phyloP scores from a whole-genome alignment of 2,113 vertebrate genomes.

The Saimiri boliviensis region DNA sequence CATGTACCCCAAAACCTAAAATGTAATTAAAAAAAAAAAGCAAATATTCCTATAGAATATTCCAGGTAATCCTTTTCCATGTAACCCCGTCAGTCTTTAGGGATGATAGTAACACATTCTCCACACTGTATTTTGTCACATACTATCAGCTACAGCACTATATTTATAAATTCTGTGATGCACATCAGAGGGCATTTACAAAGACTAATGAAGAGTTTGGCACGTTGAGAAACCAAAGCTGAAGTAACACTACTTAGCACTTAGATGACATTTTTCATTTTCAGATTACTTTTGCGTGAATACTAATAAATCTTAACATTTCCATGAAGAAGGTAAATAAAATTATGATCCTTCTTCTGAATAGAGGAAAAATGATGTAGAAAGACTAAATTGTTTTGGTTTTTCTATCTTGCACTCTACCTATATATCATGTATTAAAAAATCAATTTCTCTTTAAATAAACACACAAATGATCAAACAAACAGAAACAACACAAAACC shows the following conservation, averaged over 20 bases:
- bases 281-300: conserved; percentile 43
- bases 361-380: conserved; percentile 26
- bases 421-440: neutral
- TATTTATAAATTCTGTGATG: conserved; percentile 41
- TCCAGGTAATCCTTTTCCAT: neutral
- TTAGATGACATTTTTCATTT: conserved; percentile 48
- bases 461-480: neutral
- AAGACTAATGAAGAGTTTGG: conserved; percentile 49
- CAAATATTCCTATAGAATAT: neutral
- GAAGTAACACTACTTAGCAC: conserved; percentile 31
- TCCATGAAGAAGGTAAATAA: conserved; percentile 30
- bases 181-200: conserved; percentile 8
- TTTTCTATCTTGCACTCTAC: neutral
- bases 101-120: neutral
- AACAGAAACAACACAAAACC: neutral
- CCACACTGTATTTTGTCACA: neutral
- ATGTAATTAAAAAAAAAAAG: too few species aligned
- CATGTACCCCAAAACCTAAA: too few species aligned
- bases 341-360: neutral
- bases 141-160: neutral
- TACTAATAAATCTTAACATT: conserved; percentile 43
- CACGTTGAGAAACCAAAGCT: conserved; percentile 55
- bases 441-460: neutral
- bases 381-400: neutral
- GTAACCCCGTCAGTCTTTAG: neutral